phyloP scores from a whole-genome alignment of 2,113 vertebrate genomes.

The Archilochus colubris region DNA sequence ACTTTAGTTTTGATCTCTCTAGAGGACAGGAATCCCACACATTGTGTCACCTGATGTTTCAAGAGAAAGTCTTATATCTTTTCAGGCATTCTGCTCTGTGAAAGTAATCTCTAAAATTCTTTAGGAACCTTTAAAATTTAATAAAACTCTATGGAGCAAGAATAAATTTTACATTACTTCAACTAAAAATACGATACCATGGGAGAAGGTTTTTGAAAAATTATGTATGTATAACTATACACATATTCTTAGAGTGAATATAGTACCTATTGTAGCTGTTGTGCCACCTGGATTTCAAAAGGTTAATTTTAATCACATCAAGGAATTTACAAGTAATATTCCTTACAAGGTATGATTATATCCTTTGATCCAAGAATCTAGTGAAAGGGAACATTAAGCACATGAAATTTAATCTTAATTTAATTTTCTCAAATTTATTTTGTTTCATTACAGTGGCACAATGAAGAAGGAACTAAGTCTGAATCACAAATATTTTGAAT shows the following conservation, averaged over 20 bases:
- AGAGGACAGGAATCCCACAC: neutral
- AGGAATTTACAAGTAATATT: neutral
- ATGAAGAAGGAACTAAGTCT: neutral
- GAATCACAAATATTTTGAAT: slow-evolving; percentile 10
- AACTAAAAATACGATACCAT: neutral
- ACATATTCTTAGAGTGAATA: neutral
- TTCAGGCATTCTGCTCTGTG: neutral
- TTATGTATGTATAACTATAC: neutral
- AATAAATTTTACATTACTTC: neutral
- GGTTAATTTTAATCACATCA: neutral
- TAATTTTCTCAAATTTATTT: slow-evolving; percentile 26
- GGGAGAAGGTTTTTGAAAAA: neutral
- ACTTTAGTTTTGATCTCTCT: neutral
- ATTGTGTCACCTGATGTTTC: fast-evolving
- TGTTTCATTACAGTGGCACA: neutral
- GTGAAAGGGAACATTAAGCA: neutral
- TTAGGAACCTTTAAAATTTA: neutral
- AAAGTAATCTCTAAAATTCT: neutral
- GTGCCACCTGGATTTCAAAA: neutral
- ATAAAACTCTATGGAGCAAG: neutral
- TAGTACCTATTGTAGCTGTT: neutral
- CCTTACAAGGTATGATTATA: no score
- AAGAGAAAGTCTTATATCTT: neutral
- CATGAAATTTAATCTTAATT: slow-evolving; percentile 8
- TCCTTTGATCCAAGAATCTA: slow-evolving; percentile 23